phyloP scores from a whole-genome alignment of 2,797 vertebrate species.

The Takifugu ocellatus region DNA sequence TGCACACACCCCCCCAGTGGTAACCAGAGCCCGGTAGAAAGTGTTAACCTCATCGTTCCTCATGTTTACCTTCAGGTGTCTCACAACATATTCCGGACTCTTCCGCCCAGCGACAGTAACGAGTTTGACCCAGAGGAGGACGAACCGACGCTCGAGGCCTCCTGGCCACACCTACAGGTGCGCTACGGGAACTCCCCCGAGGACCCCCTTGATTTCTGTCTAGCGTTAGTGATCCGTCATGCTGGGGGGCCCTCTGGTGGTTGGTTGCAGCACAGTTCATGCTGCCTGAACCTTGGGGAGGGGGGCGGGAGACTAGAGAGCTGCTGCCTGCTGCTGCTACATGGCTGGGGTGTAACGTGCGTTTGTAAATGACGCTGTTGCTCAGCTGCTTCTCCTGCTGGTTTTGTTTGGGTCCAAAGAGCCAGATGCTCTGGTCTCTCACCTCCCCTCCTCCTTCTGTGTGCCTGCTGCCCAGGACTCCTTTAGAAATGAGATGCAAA shows the following conservation, averaged over 20 bases:
- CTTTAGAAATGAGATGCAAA: conserved; percentile 69
- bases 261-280: too few relatives aligned
- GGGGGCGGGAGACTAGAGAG: neutral
- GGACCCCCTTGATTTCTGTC: too few relatives aligned
- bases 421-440: conserved; percentile 34
- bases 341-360: too few relatives aligned
- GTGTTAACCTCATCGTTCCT: too few relatives aligned
- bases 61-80: conserved; percentile 82
- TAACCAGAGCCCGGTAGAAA: neutral
- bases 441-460: conserved; percentile 42
- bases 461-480: conserved; percentile 58
- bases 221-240: too few relatives aligned
- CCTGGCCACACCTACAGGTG: conserved; percentile 98
- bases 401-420: conserved; percentile 2
- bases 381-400: too few relatives aligned
- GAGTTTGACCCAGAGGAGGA: conserved; percentile 99
- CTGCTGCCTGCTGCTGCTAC: neutral
- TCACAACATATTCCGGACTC: conserved; percentile 99
- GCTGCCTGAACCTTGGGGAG: too few relatives aligned
- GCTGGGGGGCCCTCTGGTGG: too few relatives aligned
- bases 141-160: conserved; percentile 96
- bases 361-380: too few relatives aligned
- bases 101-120: conserved; percentile 97
- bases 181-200: neutral
- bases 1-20: neutral